Percentiles rank a stretch among this genome's conserved stretches.
These are phyloP conservation scores for Phanerotoma sp. DNA, from an alignment of 2,888 invertebrate species.

Conservation along the genomic window DNA sequence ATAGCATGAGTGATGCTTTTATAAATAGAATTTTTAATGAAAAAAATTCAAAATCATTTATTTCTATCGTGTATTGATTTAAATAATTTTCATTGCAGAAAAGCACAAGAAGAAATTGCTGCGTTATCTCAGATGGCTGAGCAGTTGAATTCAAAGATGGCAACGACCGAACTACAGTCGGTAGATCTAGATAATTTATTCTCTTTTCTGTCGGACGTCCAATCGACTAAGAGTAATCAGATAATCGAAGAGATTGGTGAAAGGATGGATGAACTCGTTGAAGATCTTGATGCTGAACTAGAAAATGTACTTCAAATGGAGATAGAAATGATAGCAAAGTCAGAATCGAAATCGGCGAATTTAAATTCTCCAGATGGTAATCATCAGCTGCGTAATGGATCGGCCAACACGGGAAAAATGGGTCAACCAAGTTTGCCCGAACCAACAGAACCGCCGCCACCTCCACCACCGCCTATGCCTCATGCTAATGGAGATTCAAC, in stretches of 20 bases:
- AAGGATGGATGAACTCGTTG: constrained; percentile 80
- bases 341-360: constrained; percentile 35
- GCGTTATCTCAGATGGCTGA: constrained; percentile 74
- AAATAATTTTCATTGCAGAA: too few relatives aligned
- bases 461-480: constrained; percentile 64
- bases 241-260: constrained; percentile 81
- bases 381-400: constrained; percentile 41
- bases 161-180: constrained; percentile 64
- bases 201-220: constrained; percentile 83
- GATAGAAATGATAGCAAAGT: constrained; percentile 52
- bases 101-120: constrained; percentile 70
- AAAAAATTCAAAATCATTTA: too few relatives aligned
- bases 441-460: constrained; percentile 75
- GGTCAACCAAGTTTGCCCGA: constrained; percentile 71
- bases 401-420: constrained; percentile 46
- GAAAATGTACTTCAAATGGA: constrained; percentile 69
- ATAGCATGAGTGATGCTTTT: too few relatives aligned
- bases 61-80: too few relatives aligned
- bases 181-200: constrained; percentile 88
- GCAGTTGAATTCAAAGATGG: constrained; percentile 67
- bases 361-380: constrained; percentile 39
- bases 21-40: too few relatives aligned
- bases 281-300: constrained; percentile 77
- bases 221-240: constrained; percentile 64
- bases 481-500: constrained; percentile 42